phyloP scores from a whole-genome alignment of 64 coral and sea anemone species.

The Platygyra sinensis region DNA sequence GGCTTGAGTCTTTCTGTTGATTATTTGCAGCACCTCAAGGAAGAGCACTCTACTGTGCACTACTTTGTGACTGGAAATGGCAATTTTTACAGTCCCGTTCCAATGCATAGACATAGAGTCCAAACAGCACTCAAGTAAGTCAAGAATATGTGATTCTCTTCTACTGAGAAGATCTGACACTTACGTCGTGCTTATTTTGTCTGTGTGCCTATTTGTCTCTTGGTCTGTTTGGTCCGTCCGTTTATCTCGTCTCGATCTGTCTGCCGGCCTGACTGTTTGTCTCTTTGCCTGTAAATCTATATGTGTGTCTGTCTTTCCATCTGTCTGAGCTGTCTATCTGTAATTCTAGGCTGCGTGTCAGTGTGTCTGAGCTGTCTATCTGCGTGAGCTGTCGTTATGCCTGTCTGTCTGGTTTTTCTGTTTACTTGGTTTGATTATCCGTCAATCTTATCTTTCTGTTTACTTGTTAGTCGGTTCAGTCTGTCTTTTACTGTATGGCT shows the following conservation, averaged over 20 bases:
- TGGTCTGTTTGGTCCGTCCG: background rate
- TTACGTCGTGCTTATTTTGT: background rate
- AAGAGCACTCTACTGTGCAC: conserved; percentile 63
- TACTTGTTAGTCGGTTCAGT: background rate
- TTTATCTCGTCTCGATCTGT: background rate
- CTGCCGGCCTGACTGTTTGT: background rate
- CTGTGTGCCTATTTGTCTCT: background rate
- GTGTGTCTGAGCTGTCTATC: background rate
- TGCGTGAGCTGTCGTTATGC: background rate
- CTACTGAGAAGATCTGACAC: background rate
- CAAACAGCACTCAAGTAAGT: conserved; percentile 58
- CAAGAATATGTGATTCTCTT: background rate
- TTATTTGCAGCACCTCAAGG: conserved; percentile 71
- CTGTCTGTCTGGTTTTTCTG: background rate
- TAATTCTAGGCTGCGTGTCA: background rate
- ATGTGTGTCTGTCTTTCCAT: background rate
- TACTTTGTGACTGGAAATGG: conserved; percentile 84
- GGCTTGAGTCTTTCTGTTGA: background rate
- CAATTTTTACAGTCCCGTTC: conserved; percentile 61
- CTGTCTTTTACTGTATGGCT: too few relatives aligned
- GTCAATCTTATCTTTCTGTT: background rate
- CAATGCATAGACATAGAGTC: background rate
- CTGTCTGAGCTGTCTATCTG: too few relatives aligned
- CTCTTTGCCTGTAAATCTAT: background rate
- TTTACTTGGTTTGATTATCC: background rate